Conservation (phyloP, 2,797 vertebrate species). For the Mionectes olivaceus region DNA sequence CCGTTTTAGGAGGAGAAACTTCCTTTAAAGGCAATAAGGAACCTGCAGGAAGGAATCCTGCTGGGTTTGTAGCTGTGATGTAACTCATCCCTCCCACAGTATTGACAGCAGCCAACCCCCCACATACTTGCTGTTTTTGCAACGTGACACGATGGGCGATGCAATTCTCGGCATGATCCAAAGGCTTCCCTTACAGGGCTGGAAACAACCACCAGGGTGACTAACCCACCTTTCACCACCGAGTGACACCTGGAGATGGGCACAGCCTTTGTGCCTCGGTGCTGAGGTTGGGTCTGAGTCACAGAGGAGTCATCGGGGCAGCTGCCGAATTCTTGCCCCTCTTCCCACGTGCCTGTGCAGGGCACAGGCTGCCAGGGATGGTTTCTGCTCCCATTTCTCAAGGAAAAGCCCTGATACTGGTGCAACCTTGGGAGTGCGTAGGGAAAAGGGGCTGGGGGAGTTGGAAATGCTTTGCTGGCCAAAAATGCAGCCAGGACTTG, state of each 20-base stretch:
- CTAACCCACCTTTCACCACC: background rate
- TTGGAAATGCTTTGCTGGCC: accelerated
- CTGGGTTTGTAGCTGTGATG: background rate
- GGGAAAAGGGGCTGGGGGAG: background rate
- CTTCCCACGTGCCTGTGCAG: background rate
- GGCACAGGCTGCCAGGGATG: background rate
- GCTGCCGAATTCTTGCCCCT: background rate
- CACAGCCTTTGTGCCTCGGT: background rate
- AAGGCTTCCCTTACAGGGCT: background rate
- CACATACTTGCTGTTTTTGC: background rate
- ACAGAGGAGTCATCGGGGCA: constrained; percentile 34
- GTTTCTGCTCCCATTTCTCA: background rate
- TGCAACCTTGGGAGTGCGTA: accelerated
- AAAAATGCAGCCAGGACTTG: accelerated
- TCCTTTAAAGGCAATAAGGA: background rate
- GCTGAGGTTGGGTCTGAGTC: constrained; percentile 38
- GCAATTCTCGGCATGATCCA: background rate
- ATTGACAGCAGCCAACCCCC: background rate
- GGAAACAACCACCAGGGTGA: background rate
- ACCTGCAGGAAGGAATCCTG: background rate
- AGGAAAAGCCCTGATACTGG: background rate
- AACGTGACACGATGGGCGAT: background rate
- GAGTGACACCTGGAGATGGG: background rate
- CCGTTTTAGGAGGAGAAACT: background rate
- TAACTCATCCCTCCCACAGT: background rate